Percentiles rank a stretch among this genome's conserved stretches.
phyloP scores from a whole-genome alignment of 2,113 vertebrate species.

The Campylorhamphus procurvoides region DNA sequence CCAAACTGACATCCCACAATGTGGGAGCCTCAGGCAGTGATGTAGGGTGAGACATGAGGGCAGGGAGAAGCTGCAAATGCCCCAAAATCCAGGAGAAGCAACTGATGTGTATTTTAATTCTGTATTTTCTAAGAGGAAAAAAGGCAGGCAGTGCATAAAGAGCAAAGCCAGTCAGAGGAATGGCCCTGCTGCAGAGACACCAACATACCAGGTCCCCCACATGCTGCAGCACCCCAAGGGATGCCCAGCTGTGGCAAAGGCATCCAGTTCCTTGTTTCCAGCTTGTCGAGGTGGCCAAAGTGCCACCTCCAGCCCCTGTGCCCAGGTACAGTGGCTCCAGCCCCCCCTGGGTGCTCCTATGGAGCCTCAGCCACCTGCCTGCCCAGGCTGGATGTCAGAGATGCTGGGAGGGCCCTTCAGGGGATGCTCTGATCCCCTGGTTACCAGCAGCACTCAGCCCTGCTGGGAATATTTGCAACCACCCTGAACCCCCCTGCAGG shows the following conservation, averaged over 20 bases:
- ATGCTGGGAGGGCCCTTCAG: fast-evolving
- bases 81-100: neutral
- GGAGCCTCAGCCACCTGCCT: neutral
- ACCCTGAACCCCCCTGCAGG: neutral
- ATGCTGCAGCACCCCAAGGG: neutral
- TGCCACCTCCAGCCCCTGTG: neutral
- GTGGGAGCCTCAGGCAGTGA: neutral
- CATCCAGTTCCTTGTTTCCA: neutral
- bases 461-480: neutral
- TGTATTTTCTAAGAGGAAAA: neutral
- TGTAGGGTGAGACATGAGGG: neutral
- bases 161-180: neutral
- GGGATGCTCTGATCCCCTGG: neutral
- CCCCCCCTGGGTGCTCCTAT: neutral
- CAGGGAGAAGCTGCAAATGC: neutral
- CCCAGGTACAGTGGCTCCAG: neutral
- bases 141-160: neutral
- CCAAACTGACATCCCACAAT: fast-evolving
- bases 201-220: fast-evolving
- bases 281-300: fast-evolving
- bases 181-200: neutral
- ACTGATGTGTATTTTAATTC: fast-evolving
- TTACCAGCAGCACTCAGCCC: neutral
- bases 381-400: neutral
- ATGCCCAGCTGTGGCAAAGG: neutral